Evolutionary conservation across 2,888 invertebrate genomes (phyloP), one percentile per base, ranked within the genome.

Genomic region (Aleiodes leptofemur): DNA sequence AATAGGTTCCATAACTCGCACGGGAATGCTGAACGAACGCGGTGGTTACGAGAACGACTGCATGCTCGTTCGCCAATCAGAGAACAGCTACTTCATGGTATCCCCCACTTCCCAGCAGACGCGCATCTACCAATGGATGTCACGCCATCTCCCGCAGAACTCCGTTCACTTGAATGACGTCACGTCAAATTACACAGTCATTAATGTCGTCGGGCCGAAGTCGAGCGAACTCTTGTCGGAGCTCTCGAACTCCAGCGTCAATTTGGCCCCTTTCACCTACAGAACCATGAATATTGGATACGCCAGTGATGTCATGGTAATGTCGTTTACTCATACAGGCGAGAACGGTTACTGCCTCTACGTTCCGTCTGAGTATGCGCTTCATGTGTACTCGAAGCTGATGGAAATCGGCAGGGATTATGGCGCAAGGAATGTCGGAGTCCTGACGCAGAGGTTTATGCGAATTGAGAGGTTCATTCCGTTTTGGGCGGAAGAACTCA

Each of bases 41-140:
- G 94, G 94, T 51, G 94, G 94, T 34, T 94, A 93, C 84, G 94
- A 94, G 88, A 94, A 94, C 85, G 94, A 94, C 85, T 94, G 94
- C 83, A 93, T 94, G 90, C 87, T 94, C n/a, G 93, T 94, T 1
- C 90, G 94, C 38, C 91, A 93, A 82, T 89, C 90, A 3, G 91
- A 92, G 77, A 93, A 93, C 83, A 93, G 93, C 82, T 95, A 92
- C 84, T 94, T 95, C 85, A 94, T 95, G 92, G 94, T 96, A n/a
- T 94, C 94, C 0, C 95, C 95, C 2, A 94, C 95, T 2, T 93
- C 93, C 76, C 95, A 95, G 85, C 95, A 95, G 90, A 94, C 94
- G 0, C 90, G 94, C 23, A 92, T 94, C 56, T 92, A 92, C 82
- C 92, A 93, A 80, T 95, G 95, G 95, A 92, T 95, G 90, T 90